These are phyloP conservation scores for Nephrotoma appendiculata DNA, from an alignment of 2,888 invertebrate species.

Conservation along the genomic window DNA sequence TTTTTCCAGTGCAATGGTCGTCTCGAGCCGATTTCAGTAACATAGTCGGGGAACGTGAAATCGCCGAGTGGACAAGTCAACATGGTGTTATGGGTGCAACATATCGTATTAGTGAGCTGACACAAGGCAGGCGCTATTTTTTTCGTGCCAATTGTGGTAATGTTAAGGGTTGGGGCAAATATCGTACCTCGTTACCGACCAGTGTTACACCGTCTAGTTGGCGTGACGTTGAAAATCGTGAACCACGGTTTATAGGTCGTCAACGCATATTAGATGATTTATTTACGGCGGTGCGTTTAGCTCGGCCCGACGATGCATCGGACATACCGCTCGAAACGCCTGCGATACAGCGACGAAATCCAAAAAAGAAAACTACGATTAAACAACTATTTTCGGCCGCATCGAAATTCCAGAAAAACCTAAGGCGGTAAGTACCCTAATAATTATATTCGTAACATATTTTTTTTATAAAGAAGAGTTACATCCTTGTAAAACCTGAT, in stretches of 20 bases:
- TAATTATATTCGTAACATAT: background rate
- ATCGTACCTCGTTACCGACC: conserved; percentile 59
- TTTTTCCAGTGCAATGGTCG: conserved; percentile 79
- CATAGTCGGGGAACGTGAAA: conserved; percentile 64
- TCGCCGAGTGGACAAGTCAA: conserved; percentile 42
- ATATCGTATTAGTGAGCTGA: conserved; percentile 49
- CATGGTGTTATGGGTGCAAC: conserved; percentile 34
- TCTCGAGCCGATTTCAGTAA: conserved; percentile 68
- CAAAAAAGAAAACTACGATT: conserved; percentile 78
- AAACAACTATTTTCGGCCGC: conserved; percentile 91
- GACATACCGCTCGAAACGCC: conserved; percentile 51
- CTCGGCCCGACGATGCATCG: conserved; percentile 42
- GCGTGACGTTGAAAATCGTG: conserved; percentile 65
- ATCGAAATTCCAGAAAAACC: conserved; percentile 90
- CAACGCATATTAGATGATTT: conserved; percentile 59
- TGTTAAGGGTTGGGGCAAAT: conserved; percentile 77
- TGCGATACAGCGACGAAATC: conserved; percentile 50
- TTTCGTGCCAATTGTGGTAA: conserved; percentile 89
- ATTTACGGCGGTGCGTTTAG: conserved; percentile 53
- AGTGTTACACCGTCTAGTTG: conserved; percentile 90
- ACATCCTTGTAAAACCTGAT: background rate
- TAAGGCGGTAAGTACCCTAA: conserved; percentile 47
- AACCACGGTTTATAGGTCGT: conserved; percentile 49
- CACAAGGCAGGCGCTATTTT: conserved; percentile 76
- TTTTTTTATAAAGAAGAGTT: too few relatives aligned